A percentile compares a stretch with the other conserved stretches of the same genome.
Conservation (phyloP, 2,797 vertebrate genomes). For the Ctenopoma kingsleyae region DNA sequence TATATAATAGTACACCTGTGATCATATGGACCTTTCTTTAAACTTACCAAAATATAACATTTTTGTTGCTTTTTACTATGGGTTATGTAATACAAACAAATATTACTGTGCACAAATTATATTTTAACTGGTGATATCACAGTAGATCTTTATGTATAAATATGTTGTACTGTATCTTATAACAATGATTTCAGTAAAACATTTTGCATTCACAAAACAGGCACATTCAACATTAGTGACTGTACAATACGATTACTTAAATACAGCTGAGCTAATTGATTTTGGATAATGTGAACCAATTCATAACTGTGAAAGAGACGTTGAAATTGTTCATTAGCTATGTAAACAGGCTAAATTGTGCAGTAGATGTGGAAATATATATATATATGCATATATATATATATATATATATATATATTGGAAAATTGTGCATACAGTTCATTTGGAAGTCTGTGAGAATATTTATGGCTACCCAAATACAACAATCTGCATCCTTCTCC, state of each 20-base stretch:
- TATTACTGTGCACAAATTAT: constrained; percentile 11
- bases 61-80: constrained; percentile 1
- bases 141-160: constrained; percentile 31
- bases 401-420: constrained; percentile 7
- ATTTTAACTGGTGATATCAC: constrained; percentile 32
- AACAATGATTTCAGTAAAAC: constrained; percentile 29
- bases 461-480: constrained; percentile 27
- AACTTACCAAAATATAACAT: constrained; percentile 14
- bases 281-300: constrained; percentile 25
- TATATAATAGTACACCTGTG: constrained; percentile 7
- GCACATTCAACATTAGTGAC: constrained; percentile 18
- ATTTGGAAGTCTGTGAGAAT: constrained; percentile 29
- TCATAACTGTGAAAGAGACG: constrained; percentile 24
- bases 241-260: constrained; percentile 30
- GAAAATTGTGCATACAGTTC: constrained; percentile 39
- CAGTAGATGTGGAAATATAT: constrained; percentile 10
- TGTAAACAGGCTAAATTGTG: constrained; percentile 25
- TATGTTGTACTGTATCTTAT: constrained; percentile 24
- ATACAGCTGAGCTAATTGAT: constrained; percentile 11
- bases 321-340: constrained; percentile 19
- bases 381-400: too few species aligned
- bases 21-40: constrained; percentile 14
- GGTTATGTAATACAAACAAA: constrained; percentile 21
- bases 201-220: constrained; percentile 27
- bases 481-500: constrained; percentile 11